Conservation (phyloP, 2,113 vertebrate species). For the Rhynchomys soricoides region DNA sequence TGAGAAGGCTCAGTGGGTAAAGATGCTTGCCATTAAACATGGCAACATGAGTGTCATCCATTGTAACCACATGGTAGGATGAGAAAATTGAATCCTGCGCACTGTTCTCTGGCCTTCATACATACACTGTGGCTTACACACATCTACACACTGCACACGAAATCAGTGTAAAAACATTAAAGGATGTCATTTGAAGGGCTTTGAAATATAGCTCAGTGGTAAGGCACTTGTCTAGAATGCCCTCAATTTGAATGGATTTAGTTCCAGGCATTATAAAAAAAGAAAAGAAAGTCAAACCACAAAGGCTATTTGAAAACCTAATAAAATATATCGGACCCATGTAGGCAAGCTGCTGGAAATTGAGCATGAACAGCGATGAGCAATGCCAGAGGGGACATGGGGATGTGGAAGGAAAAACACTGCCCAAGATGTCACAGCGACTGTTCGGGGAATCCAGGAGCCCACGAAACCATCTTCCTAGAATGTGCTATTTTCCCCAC, state of each 20-base stretch:
- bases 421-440: background rate
- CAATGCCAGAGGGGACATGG: background rate
- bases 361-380: background rate
- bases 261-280: background rate
- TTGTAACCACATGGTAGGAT: too few species aligned
- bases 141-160: background rate
- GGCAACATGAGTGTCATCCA: background rate
- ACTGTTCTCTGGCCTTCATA: background rate
- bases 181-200: too few species aligned
- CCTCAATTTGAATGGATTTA: background rate
- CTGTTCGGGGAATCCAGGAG: background rate
- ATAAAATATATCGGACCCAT: background rate
- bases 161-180: background rate
- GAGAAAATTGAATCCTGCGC: background rate
- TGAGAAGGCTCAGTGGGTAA: background rate
- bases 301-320: constrained; percentile 31
- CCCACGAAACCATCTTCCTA: background rate
- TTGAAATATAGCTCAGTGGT: background rate
- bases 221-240: background rate
- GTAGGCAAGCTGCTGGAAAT: background rate
- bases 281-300: background rate
- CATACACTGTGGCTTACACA: background rate
- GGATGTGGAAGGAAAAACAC: rapidly evolving
- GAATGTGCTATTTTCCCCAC: background rate
- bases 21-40: background rate